Evolutionary conservation across 2,888 invertebrate species (phyloP).

Genomic region (Cancer borealis): DNA sequence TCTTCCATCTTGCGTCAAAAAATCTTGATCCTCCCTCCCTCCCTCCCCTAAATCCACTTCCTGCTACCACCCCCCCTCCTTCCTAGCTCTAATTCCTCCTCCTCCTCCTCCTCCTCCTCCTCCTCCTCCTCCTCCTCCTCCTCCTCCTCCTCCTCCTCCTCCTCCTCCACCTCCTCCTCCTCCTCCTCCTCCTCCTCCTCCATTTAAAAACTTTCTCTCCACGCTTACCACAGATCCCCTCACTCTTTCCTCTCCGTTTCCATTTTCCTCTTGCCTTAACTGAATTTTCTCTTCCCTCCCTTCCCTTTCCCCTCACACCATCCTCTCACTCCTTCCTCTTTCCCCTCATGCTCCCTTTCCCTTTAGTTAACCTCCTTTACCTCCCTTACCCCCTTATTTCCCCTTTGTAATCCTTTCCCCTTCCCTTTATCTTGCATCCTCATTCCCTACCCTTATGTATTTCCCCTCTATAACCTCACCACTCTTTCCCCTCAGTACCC

Average conservation of each 20-base stretch:
- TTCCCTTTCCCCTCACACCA: neutral
- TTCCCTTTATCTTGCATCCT: neutral
- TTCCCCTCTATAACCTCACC: too few species aligned
- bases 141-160: neutral
- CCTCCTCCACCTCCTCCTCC: neutral
- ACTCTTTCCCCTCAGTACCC: conserved; percentile 53
- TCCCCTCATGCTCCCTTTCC: neutral
- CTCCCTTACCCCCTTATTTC: neutral
- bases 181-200: neutral
- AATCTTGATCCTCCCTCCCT: neutral
- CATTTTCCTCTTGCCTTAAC: neutral
- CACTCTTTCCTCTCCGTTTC: neutral
- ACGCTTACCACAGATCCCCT: neutral
- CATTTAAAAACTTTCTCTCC: neutral
- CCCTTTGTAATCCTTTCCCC: neutral
- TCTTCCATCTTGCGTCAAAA: neutral
- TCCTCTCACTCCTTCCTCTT: neutral
- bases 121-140: too few species aligned
- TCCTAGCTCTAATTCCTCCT: too few species aligned
- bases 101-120: neutral
- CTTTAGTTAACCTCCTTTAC: neutral
- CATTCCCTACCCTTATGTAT: too few species aligned
- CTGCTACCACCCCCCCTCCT: neutral
- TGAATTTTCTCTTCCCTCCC: neutral
- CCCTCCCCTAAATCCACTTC: neutral